Evolutionary conservation across 2,797 vertebrate species (phyloP), one percentile per base, ranked within the genome.

Genomic region (Anisognathus igniventris): DNA sequence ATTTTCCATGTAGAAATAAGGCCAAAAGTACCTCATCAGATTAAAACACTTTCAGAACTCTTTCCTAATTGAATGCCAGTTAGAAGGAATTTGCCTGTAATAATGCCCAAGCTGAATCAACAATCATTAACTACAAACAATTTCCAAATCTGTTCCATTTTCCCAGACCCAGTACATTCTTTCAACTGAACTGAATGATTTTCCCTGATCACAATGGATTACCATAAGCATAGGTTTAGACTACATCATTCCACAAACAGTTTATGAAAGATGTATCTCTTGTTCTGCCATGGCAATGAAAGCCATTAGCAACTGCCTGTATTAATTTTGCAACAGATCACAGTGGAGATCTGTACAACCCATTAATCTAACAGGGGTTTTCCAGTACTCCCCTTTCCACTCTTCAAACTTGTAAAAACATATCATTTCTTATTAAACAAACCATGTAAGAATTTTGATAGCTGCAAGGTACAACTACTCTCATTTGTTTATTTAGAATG

Each of bases 321-420:
- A 48, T 66, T 88, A 90, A 94, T 86, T 93, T 93, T 86, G 54
- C 42, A 62, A 37, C 7, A 30, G 58, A 92, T 90, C 83, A 90
- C 54, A 75, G 54, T 3, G 6, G 39, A 74, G 65, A 72, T 81
- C 50, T 9, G 7, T 66, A 30, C 40, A 91, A 91, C 18, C 37
- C 11, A 3, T 71, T 77, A 66, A 39, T 35, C 37, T 71, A 80
- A 65, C 2, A 3, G 28, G 14, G 10, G n/a, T 10, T 51, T 80
- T 90, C 44, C 70, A 66, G 27, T 18, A 39, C 30, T 88, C 30
- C 27, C 48, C 62, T 71, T 85, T 81, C 50, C 22, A 70, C 44
- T 81, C 62, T 40, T 25, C 10, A 51, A 66, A 40, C 35, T 75
- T 40, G 35, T 44, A 68, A 86, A 68, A 92, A 65, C n/a, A 13